phyloP scores from a whole-genome alignment of 2,797 vertebrate species.

The Morelia viridis region DNA sequence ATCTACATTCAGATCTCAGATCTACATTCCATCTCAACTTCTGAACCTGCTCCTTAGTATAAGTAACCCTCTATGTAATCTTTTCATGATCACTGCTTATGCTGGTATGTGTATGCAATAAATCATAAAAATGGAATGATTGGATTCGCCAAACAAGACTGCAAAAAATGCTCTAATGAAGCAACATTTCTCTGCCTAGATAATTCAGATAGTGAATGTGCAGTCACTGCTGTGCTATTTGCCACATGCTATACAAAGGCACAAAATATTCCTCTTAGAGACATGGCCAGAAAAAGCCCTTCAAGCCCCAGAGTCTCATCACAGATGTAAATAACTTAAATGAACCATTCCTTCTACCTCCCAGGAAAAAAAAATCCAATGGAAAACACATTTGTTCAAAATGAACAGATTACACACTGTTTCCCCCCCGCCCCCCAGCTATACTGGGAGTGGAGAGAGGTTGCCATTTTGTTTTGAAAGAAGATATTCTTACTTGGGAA shows the following conservation, averaged over 20 bases:
- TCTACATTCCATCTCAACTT: neutral
- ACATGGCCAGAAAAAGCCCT: constrained; percentile 67
- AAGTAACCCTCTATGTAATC: neutral
- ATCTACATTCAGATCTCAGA: no score
- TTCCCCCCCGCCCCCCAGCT: neutral
- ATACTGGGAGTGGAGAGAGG: constrained; percentile 22
- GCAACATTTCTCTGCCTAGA: constrained; percentile 61
- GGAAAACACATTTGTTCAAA: constrained; percentile 39
- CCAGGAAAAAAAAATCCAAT: constrained; percentile 56
- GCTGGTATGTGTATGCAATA: accelerated
- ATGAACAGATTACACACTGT: neutral
- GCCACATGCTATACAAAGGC: constrained; percentile 67
- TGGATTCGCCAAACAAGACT: neutral
- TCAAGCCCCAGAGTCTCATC: constrained; percentile 63
- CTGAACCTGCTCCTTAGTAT: neutral
- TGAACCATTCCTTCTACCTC: constrained; percentile 20
- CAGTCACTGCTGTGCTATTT: constrained; percentile 70
- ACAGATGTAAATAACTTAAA: constrained; percentile 67
- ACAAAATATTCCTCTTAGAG: constrained; percentile 69
- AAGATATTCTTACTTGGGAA: neutral
- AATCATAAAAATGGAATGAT: neutral
- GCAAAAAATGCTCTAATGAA: neutral
- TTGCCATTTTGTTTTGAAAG: neutral
- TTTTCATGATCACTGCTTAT: accelerated
- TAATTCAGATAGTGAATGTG: constrained; percentile 68